phyloP scores from a whole-genome alignment of 2,888 invertebrate genomes.

The Aleiodes testaceus region DNA sequence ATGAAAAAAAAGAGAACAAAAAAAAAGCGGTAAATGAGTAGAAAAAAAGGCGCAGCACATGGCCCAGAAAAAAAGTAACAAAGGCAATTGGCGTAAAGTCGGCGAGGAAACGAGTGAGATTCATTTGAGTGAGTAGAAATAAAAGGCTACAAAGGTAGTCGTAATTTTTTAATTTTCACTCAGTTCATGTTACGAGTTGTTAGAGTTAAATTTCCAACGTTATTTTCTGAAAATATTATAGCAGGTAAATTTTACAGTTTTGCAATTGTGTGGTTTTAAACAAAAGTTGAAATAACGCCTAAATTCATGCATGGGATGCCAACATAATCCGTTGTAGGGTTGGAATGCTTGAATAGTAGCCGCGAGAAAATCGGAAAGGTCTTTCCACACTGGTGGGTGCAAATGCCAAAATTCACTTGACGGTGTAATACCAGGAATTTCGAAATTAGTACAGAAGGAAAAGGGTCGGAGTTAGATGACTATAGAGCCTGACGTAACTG shows the following conservation, averaged over 20 bases:
- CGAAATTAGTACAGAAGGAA: constrained; percentile 56
- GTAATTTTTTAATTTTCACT: too few species aligned
- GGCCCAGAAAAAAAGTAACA: constrained; percentile 8
- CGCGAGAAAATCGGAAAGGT: constrained; percentile 45
- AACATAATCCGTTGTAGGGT: constrained; percentile 31
- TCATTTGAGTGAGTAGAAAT: not conserved
- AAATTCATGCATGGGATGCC: not conserved
- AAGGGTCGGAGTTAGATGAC: constrained; percentile 9
- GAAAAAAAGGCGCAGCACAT: constrained; percentile 10
- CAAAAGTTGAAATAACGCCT: constrained; percentile 5
- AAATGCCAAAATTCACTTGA: constrained; percentile 65
- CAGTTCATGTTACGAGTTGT: too few species aligned
- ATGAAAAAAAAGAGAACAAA: constrained; percentile 29
- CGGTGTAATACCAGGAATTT: constrained; percentile 63
- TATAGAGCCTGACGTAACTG: constrained; percentile 20
- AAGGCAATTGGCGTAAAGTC: constrained; percentile 8
- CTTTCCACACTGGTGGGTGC: constrained; percentile 52
- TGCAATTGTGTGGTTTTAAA: not conserved
- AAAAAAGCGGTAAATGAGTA: constrained; percentile 26
- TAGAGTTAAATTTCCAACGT: not conserved
- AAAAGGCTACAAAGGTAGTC: too few species aligned
- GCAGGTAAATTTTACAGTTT: too few species aligned
- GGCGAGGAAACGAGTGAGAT: not conserved
- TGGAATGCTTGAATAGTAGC: constrained; percentile 39
- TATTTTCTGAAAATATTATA: not conserved